These are phyloP conservation scores for Noctua fimbriata DNA, from an alignment of 2,888 invertebrate species.

Conservation along the genomic window DNA sequence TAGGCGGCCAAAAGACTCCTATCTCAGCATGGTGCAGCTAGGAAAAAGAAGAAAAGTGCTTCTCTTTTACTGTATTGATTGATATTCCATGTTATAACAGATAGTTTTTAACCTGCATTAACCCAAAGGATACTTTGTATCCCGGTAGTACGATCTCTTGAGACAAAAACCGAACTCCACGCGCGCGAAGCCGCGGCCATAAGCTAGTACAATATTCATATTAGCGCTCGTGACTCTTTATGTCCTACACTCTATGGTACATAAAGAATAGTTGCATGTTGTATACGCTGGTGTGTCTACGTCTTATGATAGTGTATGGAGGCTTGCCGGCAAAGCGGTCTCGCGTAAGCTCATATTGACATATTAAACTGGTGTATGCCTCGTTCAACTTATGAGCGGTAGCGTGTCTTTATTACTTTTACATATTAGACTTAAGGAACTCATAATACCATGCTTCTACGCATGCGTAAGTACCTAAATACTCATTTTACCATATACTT, in stretches of 20 bases:
- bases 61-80: background rate
- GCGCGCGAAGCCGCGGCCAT: background rate
- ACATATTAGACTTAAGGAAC: background rate
- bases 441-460: background rate
- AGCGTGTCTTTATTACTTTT: constrained; percentile 15
- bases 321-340: constrained; percentile 18
- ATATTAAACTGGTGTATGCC: constrained; percentile 43
- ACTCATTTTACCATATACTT: background rate
- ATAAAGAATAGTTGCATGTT: constrained; percentile 21
- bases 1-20: too few relatives aligned
- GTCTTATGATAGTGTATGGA: constrained; percentile 22
- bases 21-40: background rate
- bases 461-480: background rate
- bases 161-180: background rate
- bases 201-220: background rate
- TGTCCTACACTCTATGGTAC: background rate
- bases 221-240: background rate
- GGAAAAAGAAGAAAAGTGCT: background rate
- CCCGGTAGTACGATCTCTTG: background rate
- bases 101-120: background rate
- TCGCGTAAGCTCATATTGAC: constrained; percentile 50
- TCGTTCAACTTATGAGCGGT: background rate
- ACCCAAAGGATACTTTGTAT: background rate
- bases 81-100: background rate
- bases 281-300: constrained; percentile 18